Evolutionary conservation across 2,797 vertebrate species (phyloP).

Genomic region (Mormyrus proboscirostris): DNA sequence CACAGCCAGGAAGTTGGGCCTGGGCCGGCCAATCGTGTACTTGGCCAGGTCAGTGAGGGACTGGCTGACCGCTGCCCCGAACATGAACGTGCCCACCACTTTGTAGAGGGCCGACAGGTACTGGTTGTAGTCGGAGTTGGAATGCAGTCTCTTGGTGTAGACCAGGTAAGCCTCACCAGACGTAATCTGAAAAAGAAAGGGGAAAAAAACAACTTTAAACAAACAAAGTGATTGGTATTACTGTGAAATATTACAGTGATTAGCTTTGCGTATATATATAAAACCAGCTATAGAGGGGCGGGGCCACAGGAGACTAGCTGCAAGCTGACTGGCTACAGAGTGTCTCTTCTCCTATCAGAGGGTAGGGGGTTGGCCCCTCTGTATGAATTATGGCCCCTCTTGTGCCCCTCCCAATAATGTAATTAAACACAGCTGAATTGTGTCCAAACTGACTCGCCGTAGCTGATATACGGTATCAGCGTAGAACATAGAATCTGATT

Average conservation of each 20-base stretch:
- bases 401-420: neutral
- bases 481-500: neutral
- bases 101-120: slow-evolving; percentile 88
- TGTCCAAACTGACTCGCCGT: neutral
- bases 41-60: slow-evolving; percentile 91
- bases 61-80: slow-evolving; percentile 79
- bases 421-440: neutral
- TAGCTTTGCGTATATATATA: neutral
- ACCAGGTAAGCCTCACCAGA: slow-evolving; percentile 77
- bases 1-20: slow-evolving; percentile 82
- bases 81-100: slow-evolving; percentile 86
- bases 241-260: neutral
- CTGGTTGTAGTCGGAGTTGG: slow-evolving; percentile 82
- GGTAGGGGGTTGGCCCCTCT: neutral
- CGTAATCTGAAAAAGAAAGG: slow-evolving; percentile 50
- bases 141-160: slow-evolving; percentile 76
- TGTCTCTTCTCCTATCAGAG: neutral
- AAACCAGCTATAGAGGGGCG: neutral
- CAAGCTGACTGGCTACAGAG: neutral
- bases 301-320: neutral
- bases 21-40: slow-evolving; percentile 82
- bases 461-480: neutral
- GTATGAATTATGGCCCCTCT: neutral
- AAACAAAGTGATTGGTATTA: neutral
- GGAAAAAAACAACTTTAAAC: neutral